Evolutionary conservation across 2,797 vertebrate genomes (phyloP).

Genomic region (Poecilia picta): DNA sequence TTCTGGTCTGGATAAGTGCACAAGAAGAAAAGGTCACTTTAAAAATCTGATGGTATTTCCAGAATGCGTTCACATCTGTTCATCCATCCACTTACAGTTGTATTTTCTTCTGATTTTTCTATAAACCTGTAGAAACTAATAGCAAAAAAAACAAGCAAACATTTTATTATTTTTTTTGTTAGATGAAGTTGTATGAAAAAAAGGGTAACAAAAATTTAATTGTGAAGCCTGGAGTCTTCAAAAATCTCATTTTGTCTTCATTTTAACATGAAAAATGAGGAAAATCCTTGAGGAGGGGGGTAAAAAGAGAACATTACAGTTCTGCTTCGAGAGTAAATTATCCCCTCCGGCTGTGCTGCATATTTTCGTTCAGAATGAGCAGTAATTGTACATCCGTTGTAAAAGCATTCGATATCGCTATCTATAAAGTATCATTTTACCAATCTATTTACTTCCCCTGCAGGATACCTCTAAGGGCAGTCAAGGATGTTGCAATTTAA

Average conservation of each 20-base stretch:
- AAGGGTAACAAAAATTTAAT: not conserved
- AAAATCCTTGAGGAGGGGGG: not conserved
- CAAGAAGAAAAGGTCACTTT: not conserved
- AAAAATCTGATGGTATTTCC: not conserved
- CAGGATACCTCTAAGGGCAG: conserved; percentile 38
- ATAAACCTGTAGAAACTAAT: not conserved
- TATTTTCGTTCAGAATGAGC: conserved; percentile 2
- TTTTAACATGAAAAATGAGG: not conserved
- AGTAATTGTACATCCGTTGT: conserved; percentile 14
- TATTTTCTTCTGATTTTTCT: not conserved
- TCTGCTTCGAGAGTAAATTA: conserved; percentile 21
- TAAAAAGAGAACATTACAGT: not conserved
- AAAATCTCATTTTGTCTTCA: not conserved
- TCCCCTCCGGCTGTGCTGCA: not conserved
- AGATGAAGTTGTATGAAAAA: not conserved
- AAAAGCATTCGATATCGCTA: conserved; percentile 10
- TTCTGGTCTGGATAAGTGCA: not conserved
- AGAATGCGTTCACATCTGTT: not conserved
- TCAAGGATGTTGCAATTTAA: conserved; percentile 48
- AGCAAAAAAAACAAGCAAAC: not conserved
- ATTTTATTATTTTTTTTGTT: no score
- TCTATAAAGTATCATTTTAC: conserved; percentile 19
- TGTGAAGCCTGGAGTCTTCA: not conserved
- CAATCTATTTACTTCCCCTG: conserved; percentile 22
- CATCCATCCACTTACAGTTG: not conserved